Evolutionary conservation across 1,140 invertebrate genomes (phyloP).

Genomic region (Macrostomum lignano): DNA sequence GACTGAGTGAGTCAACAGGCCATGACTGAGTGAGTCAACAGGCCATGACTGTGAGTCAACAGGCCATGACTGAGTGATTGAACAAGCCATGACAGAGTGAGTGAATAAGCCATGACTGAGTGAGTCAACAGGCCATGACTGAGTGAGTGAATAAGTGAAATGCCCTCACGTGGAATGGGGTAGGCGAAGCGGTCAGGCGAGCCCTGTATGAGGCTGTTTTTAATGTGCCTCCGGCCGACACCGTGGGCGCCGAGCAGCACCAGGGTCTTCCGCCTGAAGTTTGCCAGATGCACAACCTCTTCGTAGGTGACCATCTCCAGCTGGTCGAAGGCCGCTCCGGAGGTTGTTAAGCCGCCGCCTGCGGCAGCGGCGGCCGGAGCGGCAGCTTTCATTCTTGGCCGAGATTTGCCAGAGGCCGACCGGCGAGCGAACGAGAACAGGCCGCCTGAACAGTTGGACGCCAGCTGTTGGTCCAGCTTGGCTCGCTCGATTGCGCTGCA

Average conservation of each 20-base stretch:
- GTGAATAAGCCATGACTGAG: no score
- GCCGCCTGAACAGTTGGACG: neutral
- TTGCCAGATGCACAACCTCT: constrained; percentile 72
- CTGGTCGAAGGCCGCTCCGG: neutral
- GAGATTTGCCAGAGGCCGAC: neutral
- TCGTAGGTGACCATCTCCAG: constrained; percentile 84
- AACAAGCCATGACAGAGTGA: no score
- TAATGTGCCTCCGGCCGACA: constrained; percentile 74
- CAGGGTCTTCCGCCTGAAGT: constrained; percentile 32
- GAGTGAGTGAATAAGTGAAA: no score
- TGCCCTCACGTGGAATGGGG: constrained; percentile 66
- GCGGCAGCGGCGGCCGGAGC: no score
- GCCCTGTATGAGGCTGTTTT: constrained; percentile 69
- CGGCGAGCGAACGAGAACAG: neutral
- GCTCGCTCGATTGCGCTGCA: constrained; percentile 68
- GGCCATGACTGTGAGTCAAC: no score
- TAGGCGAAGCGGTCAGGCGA: constrained; percentile 87
- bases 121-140: no score
- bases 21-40: no score
- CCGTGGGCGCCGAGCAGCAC: constrained; percentile 46
- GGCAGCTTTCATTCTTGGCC: no score
- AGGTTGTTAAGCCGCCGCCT: neutral
- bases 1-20: no score
- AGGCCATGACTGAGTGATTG: no score
- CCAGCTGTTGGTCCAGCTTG: neutral